Conservation (phyloP, 2,113 vertebrate species). For the Aphelocoma coerulescens region DNA sequence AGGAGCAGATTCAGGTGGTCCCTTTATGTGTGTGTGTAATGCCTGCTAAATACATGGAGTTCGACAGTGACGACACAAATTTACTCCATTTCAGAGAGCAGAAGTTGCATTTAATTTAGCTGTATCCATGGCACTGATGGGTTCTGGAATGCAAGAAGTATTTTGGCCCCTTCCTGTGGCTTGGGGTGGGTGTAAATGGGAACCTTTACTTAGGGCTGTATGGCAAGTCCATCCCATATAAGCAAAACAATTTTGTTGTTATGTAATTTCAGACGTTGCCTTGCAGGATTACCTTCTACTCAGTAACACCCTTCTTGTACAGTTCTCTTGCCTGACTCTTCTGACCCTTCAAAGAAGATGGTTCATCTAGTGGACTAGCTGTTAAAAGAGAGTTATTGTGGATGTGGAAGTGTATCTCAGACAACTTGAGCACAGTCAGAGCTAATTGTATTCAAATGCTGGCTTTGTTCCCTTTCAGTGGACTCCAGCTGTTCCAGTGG, state of each 20-base stretch:
- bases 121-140: fast-evolving
- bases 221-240: background rate
- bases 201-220: background rate
- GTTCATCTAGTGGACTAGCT: background rate
- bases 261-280: background rate
- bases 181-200: background rate
- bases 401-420: background rate
- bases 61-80: background rate
- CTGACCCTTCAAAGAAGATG: background rate
- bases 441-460: background rate
- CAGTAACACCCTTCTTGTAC: fast-evolving
- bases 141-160: background rate
- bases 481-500: background rate
- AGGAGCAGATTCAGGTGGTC: background rate
- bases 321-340: background rate
- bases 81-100: background rate
- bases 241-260: background rate
- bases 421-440: background rate
- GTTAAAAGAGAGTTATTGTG: background rate
- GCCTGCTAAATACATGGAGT: background rate
- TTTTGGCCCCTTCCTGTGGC: background rate
- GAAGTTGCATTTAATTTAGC: background rate
- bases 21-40: background rate
- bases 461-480: background rate
- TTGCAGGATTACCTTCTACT: background rate